Evolutionary conservation across 2,888 invertebrate genomes (phyloP).

Genomic region (Craniophora ligustri): DNA sequence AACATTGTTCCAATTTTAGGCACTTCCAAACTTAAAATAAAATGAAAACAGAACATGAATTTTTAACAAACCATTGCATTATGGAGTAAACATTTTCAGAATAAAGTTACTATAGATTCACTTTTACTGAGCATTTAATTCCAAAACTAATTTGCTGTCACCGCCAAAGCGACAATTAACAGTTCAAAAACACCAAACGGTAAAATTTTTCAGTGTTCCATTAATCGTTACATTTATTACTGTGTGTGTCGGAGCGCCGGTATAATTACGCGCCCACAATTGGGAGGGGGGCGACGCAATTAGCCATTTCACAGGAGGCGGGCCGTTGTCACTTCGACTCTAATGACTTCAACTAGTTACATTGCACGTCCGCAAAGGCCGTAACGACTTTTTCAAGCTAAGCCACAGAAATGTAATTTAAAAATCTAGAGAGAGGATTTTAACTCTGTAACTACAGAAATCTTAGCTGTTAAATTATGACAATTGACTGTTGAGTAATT

Average conservation of each 20-base stretch:
- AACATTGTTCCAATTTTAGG: background rate
- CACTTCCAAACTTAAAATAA: background rate
- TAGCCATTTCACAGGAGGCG: conserved; percentile 61
- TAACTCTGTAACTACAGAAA: conserved; percentile 30
- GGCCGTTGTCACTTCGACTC: conserved; percentile 62
- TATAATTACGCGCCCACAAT: conserved; percentile 69
- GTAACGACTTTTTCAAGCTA: conserved; percentile 48
- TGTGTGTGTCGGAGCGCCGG: conserved; percentile 45
- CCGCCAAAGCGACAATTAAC: conserved; percentile 13
- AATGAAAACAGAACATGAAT: background rate
- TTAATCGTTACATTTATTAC: conserved; percentile 60
- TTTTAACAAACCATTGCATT: background rate
- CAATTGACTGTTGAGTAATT: conserved; percentile 24
- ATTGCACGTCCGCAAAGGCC: conserved; percentile 49
- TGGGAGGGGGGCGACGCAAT: conserved; percentile 61
- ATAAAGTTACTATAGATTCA: background rate
- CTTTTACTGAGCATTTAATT: background rate
- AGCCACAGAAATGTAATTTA: conserved; percentile 43
- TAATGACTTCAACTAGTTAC: conserved; percentile 61
- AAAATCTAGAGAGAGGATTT: conserved; percentile 33
- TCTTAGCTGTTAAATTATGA: conserved; percentile 25
- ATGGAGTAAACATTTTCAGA: no score
- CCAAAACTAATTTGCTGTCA: conserved; percentile 8
- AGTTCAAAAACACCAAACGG: conserved; percentile 22
- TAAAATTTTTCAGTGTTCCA: conserved; percentile 34